Conservation (phyloP, 1,140 invertebrate species). For the Cydia amplana region DNA sequence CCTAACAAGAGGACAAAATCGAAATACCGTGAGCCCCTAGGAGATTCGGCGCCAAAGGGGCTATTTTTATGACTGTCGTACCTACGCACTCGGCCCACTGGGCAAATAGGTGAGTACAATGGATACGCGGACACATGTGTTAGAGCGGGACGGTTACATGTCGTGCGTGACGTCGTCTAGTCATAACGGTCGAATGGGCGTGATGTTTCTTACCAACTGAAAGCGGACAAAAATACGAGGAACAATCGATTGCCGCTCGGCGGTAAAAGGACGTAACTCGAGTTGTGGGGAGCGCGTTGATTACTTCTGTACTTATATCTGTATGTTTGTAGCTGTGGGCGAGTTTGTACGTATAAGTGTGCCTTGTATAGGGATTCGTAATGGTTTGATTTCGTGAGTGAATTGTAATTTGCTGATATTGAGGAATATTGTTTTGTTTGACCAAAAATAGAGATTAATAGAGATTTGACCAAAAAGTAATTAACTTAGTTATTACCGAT, state of each 20-base stretch:
- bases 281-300: conserved; percentile 26
- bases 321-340: neutral
- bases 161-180: conserved; percentile 69
- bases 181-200: conserved; percentile 79
- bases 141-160: conserved; percentile 67
- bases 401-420: too few relatives aligned
- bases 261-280: conserved; percentile 60
- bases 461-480: too few relatives aligned
- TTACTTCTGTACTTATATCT: conserved; percentile 4
- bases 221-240: conserved; percentile 77
- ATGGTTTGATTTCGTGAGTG: neutral
- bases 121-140: conserved; percentile 63
- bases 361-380: neutral
- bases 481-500: too few relatives aligned
- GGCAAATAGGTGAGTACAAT: conserved; percentile 66
- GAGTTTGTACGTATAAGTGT: neutral
- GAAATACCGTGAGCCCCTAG: conserved; percentile 66
- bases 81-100: conserved; percentile 71
- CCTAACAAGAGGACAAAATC: conserved; percentile 70
- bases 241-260: conserved; percentile 68
- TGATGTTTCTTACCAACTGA: conserved; percentile 77
- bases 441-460: too few relatives aligned
- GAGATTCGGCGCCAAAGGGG: conserved; percentile 76
- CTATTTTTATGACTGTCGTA: conserved; percentile 78
- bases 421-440: too few relatives aligned